Evolutionary conservation across 2,888 invertebrate species (phyloP), one percentile per base, ranked within the genome.

Genomic region (Caenorhabditis afra): DNA sequence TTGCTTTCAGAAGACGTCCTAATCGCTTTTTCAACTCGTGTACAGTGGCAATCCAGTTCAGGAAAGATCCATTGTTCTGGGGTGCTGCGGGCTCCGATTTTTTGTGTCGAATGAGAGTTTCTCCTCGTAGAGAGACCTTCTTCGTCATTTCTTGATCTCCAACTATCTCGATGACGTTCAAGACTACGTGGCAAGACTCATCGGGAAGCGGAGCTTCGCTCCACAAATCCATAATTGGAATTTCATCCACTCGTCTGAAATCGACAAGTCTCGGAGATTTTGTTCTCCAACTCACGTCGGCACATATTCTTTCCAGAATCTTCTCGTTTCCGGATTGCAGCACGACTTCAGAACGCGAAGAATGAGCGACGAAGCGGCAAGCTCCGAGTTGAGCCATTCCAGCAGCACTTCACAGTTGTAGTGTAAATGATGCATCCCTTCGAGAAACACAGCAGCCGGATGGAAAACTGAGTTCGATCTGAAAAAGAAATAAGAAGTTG

Each of bases 321-420:
- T 8, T 10, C 12, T 23, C 10, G 44, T 77, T 55, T 59, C 65
- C 10, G 16, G 50, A 22, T 68, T 57, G 41, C 62, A 68, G 22
- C 39, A 41, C 3, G 77, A 74, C 35, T 79, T 79, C 12, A 79
- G 39, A 59, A 70, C 16, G n/a, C 79, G 22, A 10, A 79, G 39
- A 70, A 79, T 23, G n/a, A 74, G 10, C 1, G 79, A 79, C 44
- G 52, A 58, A 5, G 79, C 53, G 11, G 68, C 64, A 2, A 79
- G 29, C 47, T 79, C 79, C 4, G 75, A 75, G n/a, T 47, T 75
- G 12, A 79, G 55, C 79, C 79, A 79, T 22, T 79, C 79, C 18
- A 79, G 61, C 8, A 79, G 44, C 12, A 75, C 61, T 18, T 58
- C 53, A 37, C 55, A 59, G 18, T 79, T 75, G 20, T 67, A 75